Conservation (phyloP, 2,888 invertebrate genomes). For the Agonum fuliginosum region DNA sequence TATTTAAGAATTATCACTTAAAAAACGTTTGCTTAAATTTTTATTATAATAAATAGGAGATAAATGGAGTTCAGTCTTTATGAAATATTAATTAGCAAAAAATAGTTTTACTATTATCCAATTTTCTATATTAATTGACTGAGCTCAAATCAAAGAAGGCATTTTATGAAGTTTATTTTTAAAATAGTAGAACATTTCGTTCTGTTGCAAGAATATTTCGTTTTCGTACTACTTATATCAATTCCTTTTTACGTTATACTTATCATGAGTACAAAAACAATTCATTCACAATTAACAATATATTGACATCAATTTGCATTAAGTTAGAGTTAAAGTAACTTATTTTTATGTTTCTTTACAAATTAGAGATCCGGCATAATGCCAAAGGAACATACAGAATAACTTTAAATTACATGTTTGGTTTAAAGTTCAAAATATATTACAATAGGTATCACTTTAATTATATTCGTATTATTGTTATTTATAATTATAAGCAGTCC, state of each 20-base stretch:
- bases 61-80: slow-evolving; percentile 43
- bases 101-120: slow-evolving; percentile 24
- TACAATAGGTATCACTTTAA: slow-evolving; percentile 47
- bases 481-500: slow-evolving; percentile 38
- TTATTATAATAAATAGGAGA: slow-evolving; percentile 39
- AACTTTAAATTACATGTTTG: slow-evolving; percentile 45
- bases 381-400: slow-evolving; percentile 54
- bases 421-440: slow-evolving; percentile 35
- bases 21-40: slow-evolving; percentile 1
- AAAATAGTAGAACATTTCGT: slow-evolving; percentile 3
- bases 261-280: background rate
- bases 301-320: slow-evolving; percentile 30
- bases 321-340: slow-evolving; percentile 25
- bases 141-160: slow-evolving; percentile 43
- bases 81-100: slow-evolving; percentile 33
- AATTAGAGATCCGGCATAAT: slow-evolving; percentile 50
- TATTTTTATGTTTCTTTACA: slow-evolving; percentile 45
- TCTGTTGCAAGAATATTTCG: background rate
- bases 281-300: slow-evolving; percentile 40
- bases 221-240: slow-evolving; percentile 30
- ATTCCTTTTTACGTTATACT: slow-evolving; percentile 39
- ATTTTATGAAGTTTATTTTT: slow-evolving; percentile 19
- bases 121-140: slow-evolving; percentile 39
- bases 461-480: slow-evolving; percentile 23
- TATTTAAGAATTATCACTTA: slow-evolving; percentile 41